Base-by-base conservation (phyloP, 1,140 invertebrate genomes). In the Drosophila truncata region DNA sequence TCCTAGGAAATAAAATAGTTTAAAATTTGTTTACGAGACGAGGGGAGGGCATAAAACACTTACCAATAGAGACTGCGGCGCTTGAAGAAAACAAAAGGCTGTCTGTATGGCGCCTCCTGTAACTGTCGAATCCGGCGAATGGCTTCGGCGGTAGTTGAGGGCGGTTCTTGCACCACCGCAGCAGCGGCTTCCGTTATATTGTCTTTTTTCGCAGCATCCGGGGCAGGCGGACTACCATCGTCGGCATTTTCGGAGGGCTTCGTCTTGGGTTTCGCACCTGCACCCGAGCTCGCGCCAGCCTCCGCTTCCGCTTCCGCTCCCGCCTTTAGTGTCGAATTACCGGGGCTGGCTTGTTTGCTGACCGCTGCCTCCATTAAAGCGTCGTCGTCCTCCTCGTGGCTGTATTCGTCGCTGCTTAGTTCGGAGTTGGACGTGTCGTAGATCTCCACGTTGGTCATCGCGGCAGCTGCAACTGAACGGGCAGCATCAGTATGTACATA, bases 361-460 rank as follows among this genome's bases (percentile, higher is more conserved):
- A 91, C 75, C 4, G 85, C 85, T 11, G 69, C 75, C 35, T 91
- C 79, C 85, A 90, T 90, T 9, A 90, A 18, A 7, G 55, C 82
- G 60, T 87, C 83, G 35, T 90, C 78, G 42, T 90, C 85, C 39
- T 75, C 85, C 39, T 82, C 86, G 42, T 69, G 62, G 31, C 74
- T 73, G 37, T 90, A 90, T 61, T 90, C 85, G 60, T 90, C 86
- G 71, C 74, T 86, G 46, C 86, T 91, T 23, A 91, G 37, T 18
- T 90, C 64, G 25, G 84, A 87, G 39, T 85, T 73, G 13, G 81
- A 84, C 7, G 77, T 79, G 39, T 85, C 85, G 69, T 87, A 87
- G 29, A 87, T 88, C 55, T 87, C 84, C 41, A 87, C 66, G 64
- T 88, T 79, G 63, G 83, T 41, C 84, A 87, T 86, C 16, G 39